Base-by-base conservation (phyloP, 2,888 invertebrate genomes). In the Athalia rosae region DNA sequence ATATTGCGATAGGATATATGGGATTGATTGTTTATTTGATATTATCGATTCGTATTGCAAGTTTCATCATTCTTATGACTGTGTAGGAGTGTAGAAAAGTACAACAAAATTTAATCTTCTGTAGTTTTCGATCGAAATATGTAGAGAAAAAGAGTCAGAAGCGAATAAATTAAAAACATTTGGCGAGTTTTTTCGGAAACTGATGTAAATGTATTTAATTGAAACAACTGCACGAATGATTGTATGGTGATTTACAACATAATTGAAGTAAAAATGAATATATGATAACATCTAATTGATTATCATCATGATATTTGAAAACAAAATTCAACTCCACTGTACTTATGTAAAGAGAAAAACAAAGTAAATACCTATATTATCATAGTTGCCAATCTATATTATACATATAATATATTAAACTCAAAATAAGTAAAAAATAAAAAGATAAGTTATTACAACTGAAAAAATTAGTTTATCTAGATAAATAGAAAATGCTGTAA, bases 271-370 rank as follows among this genome's bases (percentile, higher is more conserved):
- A 13, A 45, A 48, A 64, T 76, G 64, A 28, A n/a, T 56, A 13
- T 66, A 63, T 78, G 50, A 13, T 28, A 2, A 28, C 28, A 28
- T 28, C 28, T 28, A 28, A 28, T 28, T 28, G 28, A 28, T 73
- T 41, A 74, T 73, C 79, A 71, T 77, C 74, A 45, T 66, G 79
- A 53, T 45, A 73, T 45, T 50, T 53, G 66, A 43, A 47, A 69
- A 41, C 13, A 13, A 67, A 67, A 13, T 79, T 79, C 76, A 76
- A 76, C 78, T 63, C 79, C 79, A 79, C 43, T 85, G 84, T 85
- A 85, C 77, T 84, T 85, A 85, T 85, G 84, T 85, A 85, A 82
- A 85, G 74, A 53, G 48, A 61, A 48, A 74, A 47, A 61, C 48
- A 74, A 11, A 61, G 28, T 48, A 62, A 74, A 67, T 28, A 9